Conservation (phyloP, 2,797 vertebrate species). For the Echiichthys vipera region DNA sequence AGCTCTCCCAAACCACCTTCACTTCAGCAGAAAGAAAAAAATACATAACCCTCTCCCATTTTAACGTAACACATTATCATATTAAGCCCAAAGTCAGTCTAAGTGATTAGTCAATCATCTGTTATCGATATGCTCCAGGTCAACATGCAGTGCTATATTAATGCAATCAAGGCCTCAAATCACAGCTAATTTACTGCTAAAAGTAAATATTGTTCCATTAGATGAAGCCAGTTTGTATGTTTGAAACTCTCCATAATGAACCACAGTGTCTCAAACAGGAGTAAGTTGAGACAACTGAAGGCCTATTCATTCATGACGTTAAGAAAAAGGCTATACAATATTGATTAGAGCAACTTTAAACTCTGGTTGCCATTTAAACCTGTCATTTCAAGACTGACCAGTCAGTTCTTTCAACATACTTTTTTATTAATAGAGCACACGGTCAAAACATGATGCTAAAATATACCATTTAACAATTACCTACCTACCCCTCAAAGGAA, state of each 20-base stretch:
- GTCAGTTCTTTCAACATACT: background rate
- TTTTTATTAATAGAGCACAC: constrained; percentile 10
- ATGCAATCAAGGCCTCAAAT: background rate
- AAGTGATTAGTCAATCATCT: too few relatives aligned
- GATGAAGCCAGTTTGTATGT: background rate
- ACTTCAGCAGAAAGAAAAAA: background rate
- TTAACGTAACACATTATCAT: background rate
- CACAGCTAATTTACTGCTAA: background rate
- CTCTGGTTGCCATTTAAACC: background rate
- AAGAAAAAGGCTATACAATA: background rate
- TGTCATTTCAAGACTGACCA: background rate
- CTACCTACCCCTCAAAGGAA: constrained; percentile 6
- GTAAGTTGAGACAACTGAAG: background rate
- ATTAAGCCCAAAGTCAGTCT: background rate
- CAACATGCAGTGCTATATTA: too few relatives aligned
- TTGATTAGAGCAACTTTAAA: background rate
- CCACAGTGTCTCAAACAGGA: background rate
- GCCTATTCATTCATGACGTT: background rate
- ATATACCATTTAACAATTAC: constrained; percentile 27
- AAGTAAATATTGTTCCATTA: background rate
- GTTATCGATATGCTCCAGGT: too few relatives aligned
- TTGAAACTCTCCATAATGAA: background rate
- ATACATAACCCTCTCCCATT: background rate
- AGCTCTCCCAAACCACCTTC: background rate
- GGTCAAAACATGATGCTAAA: background rate